phyloP scores from a whole-genome alignment of 2,113 vertebrate genomes.

The Panthera uncia region DNA sequence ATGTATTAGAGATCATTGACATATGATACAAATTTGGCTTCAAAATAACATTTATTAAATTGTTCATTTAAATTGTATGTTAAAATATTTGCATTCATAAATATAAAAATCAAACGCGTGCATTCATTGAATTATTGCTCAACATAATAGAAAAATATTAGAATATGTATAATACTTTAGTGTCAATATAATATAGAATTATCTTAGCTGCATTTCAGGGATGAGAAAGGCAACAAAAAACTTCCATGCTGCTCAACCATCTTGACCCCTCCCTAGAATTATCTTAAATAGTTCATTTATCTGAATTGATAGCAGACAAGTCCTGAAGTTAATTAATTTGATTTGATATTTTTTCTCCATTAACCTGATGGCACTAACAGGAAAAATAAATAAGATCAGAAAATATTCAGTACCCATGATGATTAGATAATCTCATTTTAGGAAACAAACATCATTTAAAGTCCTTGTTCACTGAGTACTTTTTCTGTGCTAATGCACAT shows the following conservation, averaged over 20 bases:
- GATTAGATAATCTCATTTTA: neutral
- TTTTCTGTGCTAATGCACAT: neutral
- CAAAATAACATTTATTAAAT: neutral
- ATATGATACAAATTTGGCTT: neutral
- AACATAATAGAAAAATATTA: neutral
- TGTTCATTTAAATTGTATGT: neutral
- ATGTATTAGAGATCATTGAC: neutral
- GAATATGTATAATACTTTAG: neutral
- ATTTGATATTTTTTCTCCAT: neutral
- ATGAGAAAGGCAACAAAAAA: too few species aligned
- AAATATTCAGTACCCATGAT: neutral
- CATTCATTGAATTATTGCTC: neutral
- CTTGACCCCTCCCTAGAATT: too few species aligned
- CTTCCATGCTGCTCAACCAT: too few species aligned
- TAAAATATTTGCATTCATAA: neutral
- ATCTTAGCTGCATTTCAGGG: neutral
- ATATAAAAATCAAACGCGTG: neutral
- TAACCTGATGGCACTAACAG: neutral
- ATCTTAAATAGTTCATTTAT: neutral
- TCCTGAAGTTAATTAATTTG: conserved; percentile 35
- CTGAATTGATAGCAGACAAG: neutral
- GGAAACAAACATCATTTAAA: neutral
- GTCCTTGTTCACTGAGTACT: neutral
- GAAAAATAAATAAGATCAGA: neutral
- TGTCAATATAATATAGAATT: neutral